phyloP scores from a whole-genome alignment of 2,113 vertebrate genomes.

The rat (Rattus norvegicus) region DNA sequence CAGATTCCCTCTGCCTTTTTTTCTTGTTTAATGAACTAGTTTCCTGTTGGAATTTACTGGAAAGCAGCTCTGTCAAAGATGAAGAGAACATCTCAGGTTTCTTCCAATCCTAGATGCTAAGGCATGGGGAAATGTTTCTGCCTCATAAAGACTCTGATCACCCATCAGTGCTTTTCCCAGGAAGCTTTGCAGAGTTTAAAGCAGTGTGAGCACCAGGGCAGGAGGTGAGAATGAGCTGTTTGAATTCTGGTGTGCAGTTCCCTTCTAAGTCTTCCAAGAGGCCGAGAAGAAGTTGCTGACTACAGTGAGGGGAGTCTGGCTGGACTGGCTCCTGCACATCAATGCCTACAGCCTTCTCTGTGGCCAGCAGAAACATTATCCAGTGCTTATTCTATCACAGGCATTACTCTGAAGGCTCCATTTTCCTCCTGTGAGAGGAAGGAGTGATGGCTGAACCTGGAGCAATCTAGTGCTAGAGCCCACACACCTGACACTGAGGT shows the following conservation, averaged over 20 bases:
- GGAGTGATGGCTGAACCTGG: not conserved
- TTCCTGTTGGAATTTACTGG: not conserved
- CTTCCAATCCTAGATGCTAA: not conserved
- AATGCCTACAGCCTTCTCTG: not conserved
- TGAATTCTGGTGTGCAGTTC: not conserved
- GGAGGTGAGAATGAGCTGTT: not conserved
- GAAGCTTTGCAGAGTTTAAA: not conserved
- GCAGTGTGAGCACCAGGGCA: not conserved
- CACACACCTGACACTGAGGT: not conserved
- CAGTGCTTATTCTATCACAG: not conserved
- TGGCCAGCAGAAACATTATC: not conserved
- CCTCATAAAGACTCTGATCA: not conserved
- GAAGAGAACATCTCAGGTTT: not conserved
- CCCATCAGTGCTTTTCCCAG: not conserved
- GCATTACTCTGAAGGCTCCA: not conserved
- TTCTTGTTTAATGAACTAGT: not conserved
- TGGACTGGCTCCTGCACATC: not conserved
- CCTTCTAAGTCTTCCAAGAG: not conserved
- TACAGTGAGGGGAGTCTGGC: not conserved
- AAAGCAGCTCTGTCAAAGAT: conserved; percentile 8
- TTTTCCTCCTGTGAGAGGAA: not conserved
- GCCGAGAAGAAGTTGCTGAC: not conserved
- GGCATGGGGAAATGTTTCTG: not conserved
- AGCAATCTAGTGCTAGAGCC: not conserved
- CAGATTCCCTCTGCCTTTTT: not conserved